Evolutionary conservation across 2,888 invertebrate genomes (phyloP).

Genomic region (Tricholauxania praeusta): DNA sequence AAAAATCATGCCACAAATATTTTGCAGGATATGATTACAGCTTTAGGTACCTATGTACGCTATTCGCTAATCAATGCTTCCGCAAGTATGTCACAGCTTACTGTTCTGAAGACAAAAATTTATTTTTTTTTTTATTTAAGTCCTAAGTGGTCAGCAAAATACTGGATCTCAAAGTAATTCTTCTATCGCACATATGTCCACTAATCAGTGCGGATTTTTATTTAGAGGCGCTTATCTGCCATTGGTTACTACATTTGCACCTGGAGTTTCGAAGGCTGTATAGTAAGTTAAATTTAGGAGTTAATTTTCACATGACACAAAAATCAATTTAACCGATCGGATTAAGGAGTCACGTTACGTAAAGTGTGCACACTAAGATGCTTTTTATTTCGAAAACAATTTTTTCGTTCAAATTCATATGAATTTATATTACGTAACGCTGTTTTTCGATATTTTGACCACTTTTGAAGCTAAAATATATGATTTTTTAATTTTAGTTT

Average conservation of each 20-base stretch:
- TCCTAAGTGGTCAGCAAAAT: slow-evolving; percentile 43
- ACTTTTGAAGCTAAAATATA: not conserved
- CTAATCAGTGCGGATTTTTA: slow-evolving; percentile 78
- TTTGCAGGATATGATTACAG: slow-evolving; percentile 94
- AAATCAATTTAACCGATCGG: no score
- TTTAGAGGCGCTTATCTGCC: slow-evolving; percentile 94
- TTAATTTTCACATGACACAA: not conserved
- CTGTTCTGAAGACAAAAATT: slow-evolving; percentile 55
- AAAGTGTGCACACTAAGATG: no score
- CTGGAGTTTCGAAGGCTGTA: slow-evolving; percentile 88
- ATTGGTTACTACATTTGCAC: slow-evolving; percentile 84
- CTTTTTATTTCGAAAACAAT: no score
- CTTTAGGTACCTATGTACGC: slow-evolving; percentile 93
- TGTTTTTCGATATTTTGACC: no score
- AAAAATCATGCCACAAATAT: slow-evolving; percentile 93
- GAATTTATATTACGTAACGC: no score
- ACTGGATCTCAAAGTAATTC: slow-evolving; percentile 56
- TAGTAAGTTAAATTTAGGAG: slow-evolving; percentile 76
- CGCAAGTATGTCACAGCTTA: slow-evolving; percentile 49
- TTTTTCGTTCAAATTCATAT: no score
- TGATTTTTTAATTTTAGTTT: slow-evolving; percentile 72
- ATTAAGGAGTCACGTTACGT: no score
- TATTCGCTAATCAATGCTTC: slow-evolving; percentile 79
- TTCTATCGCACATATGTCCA: slow-evolving; percentile 68
- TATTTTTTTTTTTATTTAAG: slow-evolving; percentile 18